Evolutionary conservation across 2,888 invertebrate species (phyloP).

Genomic region (Tethea ocularis): DNA sequence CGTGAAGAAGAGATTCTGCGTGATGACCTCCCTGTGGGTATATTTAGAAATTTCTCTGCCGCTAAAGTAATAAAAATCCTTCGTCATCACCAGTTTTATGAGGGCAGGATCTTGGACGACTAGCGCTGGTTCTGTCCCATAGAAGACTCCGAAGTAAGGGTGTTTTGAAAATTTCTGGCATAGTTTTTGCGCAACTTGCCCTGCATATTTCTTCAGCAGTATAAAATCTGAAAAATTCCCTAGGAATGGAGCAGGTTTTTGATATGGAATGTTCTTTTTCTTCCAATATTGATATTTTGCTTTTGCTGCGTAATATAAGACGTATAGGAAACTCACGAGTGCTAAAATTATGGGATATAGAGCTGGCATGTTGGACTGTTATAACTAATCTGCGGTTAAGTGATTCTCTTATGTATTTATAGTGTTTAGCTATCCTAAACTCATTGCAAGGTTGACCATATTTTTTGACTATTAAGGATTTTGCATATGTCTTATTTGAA

Average conservation of each 20-base stretch:
- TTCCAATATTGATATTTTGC: slow-evolving; percentile 50
- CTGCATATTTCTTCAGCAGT: slow-evolving; percentile 35
- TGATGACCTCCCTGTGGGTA: slow-evolving; percentile 38
- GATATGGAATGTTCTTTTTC: slow-evolving; percentile 41
- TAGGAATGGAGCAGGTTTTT: slow-evolving; percentile 43
- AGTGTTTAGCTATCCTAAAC: neutral
- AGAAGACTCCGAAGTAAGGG: slow-evolving; percentile 58
- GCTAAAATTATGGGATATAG: neutral
- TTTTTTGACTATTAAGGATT: neutral
- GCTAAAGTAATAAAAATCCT: slow-evolving; percentile 57
- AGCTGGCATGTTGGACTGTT: neutral
- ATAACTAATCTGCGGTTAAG: neutral
- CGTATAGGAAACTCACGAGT: neutral
- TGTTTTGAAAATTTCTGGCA: slow-evolving; percentile 43
- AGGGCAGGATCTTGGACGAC: slow-evolving; percentile 52
- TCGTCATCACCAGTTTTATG: slow-evolving; percentile 47
- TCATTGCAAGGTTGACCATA: neutral
- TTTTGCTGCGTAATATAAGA: slow-evolving; percentile 15
- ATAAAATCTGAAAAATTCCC: slow-evolving; percentile 55
- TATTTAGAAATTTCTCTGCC: slow-evolving; percentile 51
- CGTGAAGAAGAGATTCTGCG: slow-evolving; percentile 48
- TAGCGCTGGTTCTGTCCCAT: slow-evolving; percentile 57
- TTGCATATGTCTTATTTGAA: neutral
- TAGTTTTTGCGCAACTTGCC: slow-evolving; percentile 36
- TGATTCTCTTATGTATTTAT: neutral